Evolutionary conservation across 2,888 invertebrate species (phyloP).

Genomic region (Rhogogaster chlorosoma): DNA sequence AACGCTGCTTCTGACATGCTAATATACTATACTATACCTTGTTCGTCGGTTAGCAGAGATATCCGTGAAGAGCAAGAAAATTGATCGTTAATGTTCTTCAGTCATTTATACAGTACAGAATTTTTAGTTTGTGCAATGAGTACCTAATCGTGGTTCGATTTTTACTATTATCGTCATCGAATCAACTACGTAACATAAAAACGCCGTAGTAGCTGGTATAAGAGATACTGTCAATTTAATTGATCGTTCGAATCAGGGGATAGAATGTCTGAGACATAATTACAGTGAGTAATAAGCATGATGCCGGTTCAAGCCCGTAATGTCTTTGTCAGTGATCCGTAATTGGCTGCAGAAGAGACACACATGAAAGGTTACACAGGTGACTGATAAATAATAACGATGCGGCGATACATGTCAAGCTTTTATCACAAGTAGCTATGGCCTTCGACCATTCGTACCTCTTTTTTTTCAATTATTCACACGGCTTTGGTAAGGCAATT

Average conservation of each 20-base stretch:
- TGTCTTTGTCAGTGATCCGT: background rate
- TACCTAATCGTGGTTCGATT: background rate
- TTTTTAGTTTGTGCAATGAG: background rate
- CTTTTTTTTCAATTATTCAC: background rate
- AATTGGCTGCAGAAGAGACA: background rate
- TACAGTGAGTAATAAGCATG: background rate
- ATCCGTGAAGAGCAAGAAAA: background rate
- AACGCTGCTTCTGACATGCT: constrained; percentile 35
- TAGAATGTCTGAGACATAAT: background rate
- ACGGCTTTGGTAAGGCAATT: background rate
- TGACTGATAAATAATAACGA: background rate
- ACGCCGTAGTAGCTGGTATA: background rate
- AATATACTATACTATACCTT: constrained; percentile 12
- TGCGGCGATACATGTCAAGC: background rate
- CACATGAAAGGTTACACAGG: background rate
- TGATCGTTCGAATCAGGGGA: background rate
- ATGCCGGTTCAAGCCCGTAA: background rate
- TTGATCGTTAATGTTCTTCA: background rate
- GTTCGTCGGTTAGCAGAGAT: background rate
- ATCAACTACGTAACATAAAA: background rate
- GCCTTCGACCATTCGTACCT: background rate
- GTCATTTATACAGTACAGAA: background rate
- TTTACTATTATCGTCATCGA: background rate
- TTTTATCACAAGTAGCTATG: background rate
- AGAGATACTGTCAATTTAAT: background rate